phyloP scores from a whole-genome alignment of 2,797 vertebrate genomes.

The Tauraco hartlaubi region DNA sequence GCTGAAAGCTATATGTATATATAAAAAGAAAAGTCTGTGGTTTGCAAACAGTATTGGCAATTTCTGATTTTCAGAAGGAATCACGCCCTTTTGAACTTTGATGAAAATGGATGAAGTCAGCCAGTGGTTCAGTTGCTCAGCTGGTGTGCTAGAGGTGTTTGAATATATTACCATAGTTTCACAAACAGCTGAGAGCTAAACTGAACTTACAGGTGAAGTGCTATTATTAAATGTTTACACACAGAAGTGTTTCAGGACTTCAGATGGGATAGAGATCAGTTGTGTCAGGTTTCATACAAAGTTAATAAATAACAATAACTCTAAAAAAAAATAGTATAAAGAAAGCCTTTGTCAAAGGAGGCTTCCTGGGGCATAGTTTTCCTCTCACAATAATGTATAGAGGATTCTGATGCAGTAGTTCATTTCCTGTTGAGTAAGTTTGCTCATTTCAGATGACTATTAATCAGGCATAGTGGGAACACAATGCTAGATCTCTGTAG shows the following conservation, averaged over 20 bases:
- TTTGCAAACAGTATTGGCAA: neutral
- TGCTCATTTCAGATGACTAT: neutral
- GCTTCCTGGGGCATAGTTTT: neutral
- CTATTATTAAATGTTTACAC: neutral
- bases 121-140: neutral
- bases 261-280: neutral
- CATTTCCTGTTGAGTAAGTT: neutral
- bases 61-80: neutral
- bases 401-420: neutral
- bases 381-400: neutral
- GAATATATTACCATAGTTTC: neutral
- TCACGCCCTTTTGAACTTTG: neutral
- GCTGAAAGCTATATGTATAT: neutral
- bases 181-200: neutral
- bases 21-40: neutral
- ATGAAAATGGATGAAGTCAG: neutral
- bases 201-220: neutral
- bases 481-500: neutral
- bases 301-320: neutral
- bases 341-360: neutral
- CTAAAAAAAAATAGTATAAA: neutral
- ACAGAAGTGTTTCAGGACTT: neutral
- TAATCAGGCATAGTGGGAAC: neutral
- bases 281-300: neutral
- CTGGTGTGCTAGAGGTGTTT: neutral